A percentile compares a stretch with the other conserved stretches of the same genome.
These are phyloP conservation scores for Danionella cerebrum DNA, from an alignment of 2,113 vertebrate species.

Conservation along the genomic window DNA sequence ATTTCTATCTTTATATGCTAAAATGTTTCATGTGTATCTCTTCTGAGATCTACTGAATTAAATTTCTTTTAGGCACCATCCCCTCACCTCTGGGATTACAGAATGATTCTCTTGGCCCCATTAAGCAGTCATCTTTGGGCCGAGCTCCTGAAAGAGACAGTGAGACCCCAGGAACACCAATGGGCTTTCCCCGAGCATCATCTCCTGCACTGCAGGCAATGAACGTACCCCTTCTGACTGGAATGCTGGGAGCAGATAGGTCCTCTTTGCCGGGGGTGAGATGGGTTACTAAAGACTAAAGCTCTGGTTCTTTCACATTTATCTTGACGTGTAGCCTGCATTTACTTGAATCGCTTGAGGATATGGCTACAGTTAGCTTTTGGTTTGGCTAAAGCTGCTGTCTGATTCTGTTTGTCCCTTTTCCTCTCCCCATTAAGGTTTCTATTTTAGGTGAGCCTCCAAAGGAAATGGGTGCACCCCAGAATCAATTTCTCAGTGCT, in stretches of 20 bases:
- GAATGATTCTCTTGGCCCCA: conserved; percentile 58
- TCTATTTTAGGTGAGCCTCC: conserved; percentile 78
- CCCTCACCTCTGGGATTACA: conserved; percentile 61
- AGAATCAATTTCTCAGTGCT: conserved; percentile 69
- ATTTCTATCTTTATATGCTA: too few relatives aligned
- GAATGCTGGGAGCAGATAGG: conserved; percentile 62
- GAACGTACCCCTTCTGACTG: conserved; percentile 63
- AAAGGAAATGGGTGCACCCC: conserved; percentile 69
- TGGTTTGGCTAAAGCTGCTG: not conserved
- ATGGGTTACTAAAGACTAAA: not conserved
- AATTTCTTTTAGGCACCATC: conserved; percentile 31
- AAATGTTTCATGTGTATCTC: not conserved
- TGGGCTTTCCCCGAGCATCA: conserved; percentile 59
- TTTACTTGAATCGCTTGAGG: not conserved
- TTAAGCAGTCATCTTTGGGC: conserved; percentile 60
- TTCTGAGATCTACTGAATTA: not conserved
- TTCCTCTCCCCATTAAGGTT: conserved; percentile 44
- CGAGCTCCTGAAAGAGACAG: conserved; percentile 62
- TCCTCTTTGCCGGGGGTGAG: conserved; percentile 69
- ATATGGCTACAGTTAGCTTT: not conserved
- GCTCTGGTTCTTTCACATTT: not conserved
- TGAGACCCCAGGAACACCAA: conserved; percentile 60
- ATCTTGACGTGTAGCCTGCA: not conserved
- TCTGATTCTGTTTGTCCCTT: not conserved
- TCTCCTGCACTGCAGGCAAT: conserved; percentile 65